These are phyloP conservation scores for Peromyscus eremicus DNA, from an alignment of 2,797 vertebrate species.

Conservation along the genomic window DNA sequence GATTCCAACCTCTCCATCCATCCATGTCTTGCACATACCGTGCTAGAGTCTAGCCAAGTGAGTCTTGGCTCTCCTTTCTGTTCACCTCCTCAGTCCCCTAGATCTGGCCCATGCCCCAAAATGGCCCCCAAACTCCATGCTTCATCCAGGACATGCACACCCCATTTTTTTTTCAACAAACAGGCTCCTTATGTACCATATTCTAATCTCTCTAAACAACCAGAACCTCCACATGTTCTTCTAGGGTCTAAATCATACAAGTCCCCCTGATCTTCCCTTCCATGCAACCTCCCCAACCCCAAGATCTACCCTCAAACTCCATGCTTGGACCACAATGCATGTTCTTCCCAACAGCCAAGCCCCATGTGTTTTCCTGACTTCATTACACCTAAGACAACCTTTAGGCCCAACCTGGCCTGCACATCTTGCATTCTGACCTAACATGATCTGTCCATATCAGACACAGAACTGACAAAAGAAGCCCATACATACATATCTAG, in stretches of 20 bases:
- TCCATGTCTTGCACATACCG: not conserved
- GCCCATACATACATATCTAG: too few relatives aligned
- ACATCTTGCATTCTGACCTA: not conserved
- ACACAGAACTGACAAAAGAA: not conserved
- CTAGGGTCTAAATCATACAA: not conserved
- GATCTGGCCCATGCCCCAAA: not conserved
- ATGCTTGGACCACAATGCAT: too few relatives aligned
- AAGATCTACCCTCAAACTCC: too few relatives aligned
- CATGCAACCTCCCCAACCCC: not conserved
- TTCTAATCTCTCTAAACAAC: not conserved
- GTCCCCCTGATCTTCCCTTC: not conserved
- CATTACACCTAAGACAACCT: not conserved
- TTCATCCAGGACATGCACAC: not conserved
- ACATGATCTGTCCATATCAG: not conserved
- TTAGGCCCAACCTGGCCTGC: not conserved
- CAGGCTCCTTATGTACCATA: not conserved
- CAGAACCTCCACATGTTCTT: not conserved
- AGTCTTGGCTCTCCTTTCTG: not conserved
- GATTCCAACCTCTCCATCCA: not conserved
- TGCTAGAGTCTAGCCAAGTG: not conserved
- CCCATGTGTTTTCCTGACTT: too few relatives aligned
- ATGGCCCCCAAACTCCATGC: not conserved
- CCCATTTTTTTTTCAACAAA: not conserved
- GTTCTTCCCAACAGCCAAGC: too few relatives aligned
- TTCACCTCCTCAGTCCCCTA: not conserved